Base-by-base conservation (phyloP, 2,113 vertebrate species). In the Xiphorhynchus elegans region DNA sequence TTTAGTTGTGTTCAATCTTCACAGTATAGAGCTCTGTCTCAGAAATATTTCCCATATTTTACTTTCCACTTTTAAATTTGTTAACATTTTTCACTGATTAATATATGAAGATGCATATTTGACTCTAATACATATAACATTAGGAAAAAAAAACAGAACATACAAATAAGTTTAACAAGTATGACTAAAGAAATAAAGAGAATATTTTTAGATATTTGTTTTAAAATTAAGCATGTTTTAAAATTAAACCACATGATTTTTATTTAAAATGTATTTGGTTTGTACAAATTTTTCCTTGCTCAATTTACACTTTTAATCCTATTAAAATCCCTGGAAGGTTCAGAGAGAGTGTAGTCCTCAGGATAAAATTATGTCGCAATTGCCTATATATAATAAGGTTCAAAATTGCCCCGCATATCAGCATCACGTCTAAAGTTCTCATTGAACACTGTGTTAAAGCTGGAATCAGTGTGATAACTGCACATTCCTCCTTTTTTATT, bases 1-100 rank as follows among this genome's bases (percentile, higher is more conserved):
- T 81, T 91, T 64, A 70, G 23, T 62, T 87, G 50, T 93, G 17
- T 93, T 95, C 84, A 87, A 93, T 92, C 55, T 83, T 91, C 24
- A 25, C 49, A 13, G 55, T 50, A 58, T 40, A 92, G 46, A 87
- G 13, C 29, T 88, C 13, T 17, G 11, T 53, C 47, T 69, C 31
- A 95, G 42, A 59, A 91, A 82, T 90, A 44, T 84, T 90, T 83
- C 8, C 40, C 11, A 31, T 81, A 37, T 78, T 93, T 87, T 84
- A 10, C 7, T 74, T 94, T 80, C 15, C 11, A 44, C 15, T 88
- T 89, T 52, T 40, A 91, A 84, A 87, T 85, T 53, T 52, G 10
- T 17, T 50, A 74, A 24, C 7, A 40, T 64, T 84, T 66, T 58
- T 39, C 12, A 13, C 16, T 42, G 17, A 44, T 64, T 47, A 89